Evolutionary conservation across 2,888 invertebrate genomes (phyloP).

Genomic region (Sarcophaga rosellei): DNA sequence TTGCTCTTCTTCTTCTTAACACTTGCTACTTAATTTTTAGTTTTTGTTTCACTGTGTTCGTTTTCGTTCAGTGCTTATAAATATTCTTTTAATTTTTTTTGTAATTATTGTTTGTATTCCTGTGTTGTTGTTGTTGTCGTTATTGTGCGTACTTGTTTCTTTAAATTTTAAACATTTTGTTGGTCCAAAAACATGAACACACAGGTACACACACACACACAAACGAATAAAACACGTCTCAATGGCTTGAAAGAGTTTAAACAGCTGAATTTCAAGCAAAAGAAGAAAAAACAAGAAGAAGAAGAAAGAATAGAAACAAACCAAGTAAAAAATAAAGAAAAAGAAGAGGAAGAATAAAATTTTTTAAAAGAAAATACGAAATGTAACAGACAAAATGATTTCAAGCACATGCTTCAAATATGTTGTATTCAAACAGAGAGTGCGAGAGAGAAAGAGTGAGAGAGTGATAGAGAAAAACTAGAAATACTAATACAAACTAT

Average conservation of each 20-base stretch:
- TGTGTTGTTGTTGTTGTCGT: background rate
- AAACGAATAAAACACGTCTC: constrained; percentile 46
- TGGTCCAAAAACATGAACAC: background rate
- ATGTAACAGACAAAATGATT: constrained; percentile 43
- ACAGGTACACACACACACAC: background rate
- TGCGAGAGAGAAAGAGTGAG: background rate
- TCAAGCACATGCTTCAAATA: constrained; percentile 53
- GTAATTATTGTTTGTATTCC: constrained; percentile 5
- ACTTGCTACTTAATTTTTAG: background rate
- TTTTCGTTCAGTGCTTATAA: background rate
- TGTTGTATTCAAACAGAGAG: background rate
- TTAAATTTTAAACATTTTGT: background rate
- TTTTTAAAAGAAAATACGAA: constrained; percentile 23
- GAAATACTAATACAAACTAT: constrained; percentile 19
- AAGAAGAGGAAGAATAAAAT: background rate
- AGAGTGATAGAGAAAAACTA: background rate
- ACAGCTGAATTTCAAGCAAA: constrained; percentile 42
- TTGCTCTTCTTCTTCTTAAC: too few relatives aligned
- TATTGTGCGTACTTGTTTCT: background rate
- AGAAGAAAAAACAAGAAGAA: background rate
- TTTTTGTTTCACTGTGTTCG: background rate
- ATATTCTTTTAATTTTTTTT: background rate
- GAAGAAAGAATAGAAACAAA: background rate
- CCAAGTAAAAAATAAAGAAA: constrained; percentile 16
- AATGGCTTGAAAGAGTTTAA: constrained; percentile 40